Evolutionary conservation across 1,140 invertebrate genomes (phyloP), one percentile per base, ranked within the genome.

Genomic region (Drosophila ogumai): DNA sequence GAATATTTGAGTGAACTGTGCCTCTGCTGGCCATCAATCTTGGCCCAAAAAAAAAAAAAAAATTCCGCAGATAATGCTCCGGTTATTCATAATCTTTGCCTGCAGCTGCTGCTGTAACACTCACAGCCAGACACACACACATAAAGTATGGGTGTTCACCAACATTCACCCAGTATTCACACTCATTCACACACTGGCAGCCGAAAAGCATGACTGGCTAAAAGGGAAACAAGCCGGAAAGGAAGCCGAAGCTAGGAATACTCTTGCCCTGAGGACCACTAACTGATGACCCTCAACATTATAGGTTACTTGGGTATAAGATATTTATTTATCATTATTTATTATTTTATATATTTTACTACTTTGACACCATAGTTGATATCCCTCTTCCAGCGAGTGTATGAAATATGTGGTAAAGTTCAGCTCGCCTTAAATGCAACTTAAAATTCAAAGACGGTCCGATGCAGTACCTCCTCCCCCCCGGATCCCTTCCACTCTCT

Each of bases 381-480:
- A 19, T 3, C 13, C 31, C 32, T 12, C 0, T 54, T 9, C 2
- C 13, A 4, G 19, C 7, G 9, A 54, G 52, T 54, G 52, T 55
- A 38, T 38, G 25, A 47, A 66, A 19, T 15, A 36, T 58, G 55
- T 58, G 59, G 55, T 55, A 56, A 75, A 54, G 56, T 73, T 75
- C 55, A 60, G 56, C 12, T 46, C 36, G 46, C n/a, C 40, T 25
- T 34, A 36, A 72, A 44, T 64, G 71, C 71, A 65, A 76, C 73
- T 76, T 76, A 76, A 76, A 78, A 79, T 67, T 79, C 77, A 68
- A 79, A 79, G 77, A 67, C 41, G 32, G 61, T 60, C 49, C 41
- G 46, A n/a, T 66, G 25, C 66, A 58, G 65, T 56, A 22, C 31
- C 49, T 50, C 40, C 12, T 49, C 25, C 64, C 49, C 7, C 52